phyloP scores from a whole-genome alignment of 2,888 invertebrate species.

The Eilema caniola region DNA sequence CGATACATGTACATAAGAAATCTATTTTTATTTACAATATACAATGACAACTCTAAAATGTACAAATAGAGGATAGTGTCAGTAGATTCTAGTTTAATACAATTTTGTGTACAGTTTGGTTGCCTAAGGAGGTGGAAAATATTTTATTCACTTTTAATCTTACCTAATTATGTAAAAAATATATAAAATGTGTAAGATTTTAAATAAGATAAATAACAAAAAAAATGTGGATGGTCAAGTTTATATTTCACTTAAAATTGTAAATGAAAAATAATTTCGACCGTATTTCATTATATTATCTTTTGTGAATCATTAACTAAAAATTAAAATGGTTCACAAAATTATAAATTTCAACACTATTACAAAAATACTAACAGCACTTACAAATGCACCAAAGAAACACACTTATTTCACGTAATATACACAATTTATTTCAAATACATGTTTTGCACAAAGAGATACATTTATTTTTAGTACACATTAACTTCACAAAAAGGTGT shows the following conservation, averaged over 20 bases:
- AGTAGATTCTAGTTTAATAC: conserved; percentile 25
- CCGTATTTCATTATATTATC: background rate
- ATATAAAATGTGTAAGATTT: background rate
- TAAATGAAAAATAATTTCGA: background rate
- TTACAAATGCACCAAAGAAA: conserved; percentile 6
- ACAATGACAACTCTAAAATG: conserved; percentile 50
- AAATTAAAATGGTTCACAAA: background rate
- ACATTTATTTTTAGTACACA: conserved; percentile 10
- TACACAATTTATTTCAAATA: conserved; percentile 4
- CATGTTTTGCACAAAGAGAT: conserved; percentile 11
- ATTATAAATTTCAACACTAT: conserved; percentile 6
- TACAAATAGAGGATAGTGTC: conserved; percentile 46
- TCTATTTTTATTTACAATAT: conserved; percentile 64
- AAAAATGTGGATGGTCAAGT: background rate
- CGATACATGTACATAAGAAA: conserved; percentile 57
- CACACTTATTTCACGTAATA: conserved; percentile 8
- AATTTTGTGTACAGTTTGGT: conserved; percentile 27
- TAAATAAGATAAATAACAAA: background rate
- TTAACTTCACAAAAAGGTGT: background rate
- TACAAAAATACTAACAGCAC: conserved; percentile 16
- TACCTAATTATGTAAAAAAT: background rate
- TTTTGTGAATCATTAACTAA: background rate
- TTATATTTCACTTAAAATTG: background rate
- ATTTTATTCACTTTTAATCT: background rate
- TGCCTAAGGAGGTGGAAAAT: conserved; percentile 19